Base-by-base conservation (phyloP, 1,140 invertebrate genomes). In the Zaprionus davidi region DNA sequence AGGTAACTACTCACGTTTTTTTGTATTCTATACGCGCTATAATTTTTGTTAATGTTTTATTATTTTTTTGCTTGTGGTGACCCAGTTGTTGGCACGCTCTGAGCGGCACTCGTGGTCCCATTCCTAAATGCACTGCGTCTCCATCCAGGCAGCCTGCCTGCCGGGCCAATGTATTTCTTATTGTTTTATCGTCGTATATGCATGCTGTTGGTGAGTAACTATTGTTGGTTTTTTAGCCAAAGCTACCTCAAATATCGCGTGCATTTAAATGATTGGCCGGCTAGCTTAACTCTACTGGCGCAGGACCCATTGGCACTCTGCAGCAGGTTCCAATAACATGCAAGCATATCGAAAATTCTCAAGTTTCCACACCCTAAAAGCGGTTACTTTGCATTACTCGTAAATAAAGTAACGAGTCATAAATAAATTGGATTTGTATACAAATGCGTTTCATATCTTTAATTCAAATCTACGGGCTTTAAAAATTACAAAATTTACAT, bases 231-330 rank as follows among this genome's bases (percentile, higher is more conserved):
- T 62, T 60, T 57, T 67, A 58, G 26, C 38, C 46, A 5, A 11
- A 51, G 59, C 53, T 62, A n/a, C 59, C 62, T 62, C 59, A 79
- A 76, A 86, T 80, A 90, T 90, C 85, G 85, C 85, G 85, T 90
- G 85, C 86, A 90, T 81, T 86, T 90, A 90, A 90, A 90, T 90
- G 86, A 90, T 90, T 90, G 86, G 81, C 77, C 85, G 80, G 78
- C 66, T 74, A 69, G 46, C 41, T 53, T 6, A 34, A 59, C 55
- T 51, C 20, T 62, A 36, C 74, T 72, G 60, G 31, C 72, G 73
- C 51, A 75, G 57, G 62, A 71, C 76, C 53, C 71, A 60, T 66
- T 72, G 73, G 60, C 38, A 71, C 78, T 71, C 65, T 79, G 76
- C 72, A 72, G 76, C 71, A 74, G 76, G 56, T 76, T 31, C 70